Conservation (phyloP, 1,140 invertebrate genomes). For the Ladona fulva region DNA sequence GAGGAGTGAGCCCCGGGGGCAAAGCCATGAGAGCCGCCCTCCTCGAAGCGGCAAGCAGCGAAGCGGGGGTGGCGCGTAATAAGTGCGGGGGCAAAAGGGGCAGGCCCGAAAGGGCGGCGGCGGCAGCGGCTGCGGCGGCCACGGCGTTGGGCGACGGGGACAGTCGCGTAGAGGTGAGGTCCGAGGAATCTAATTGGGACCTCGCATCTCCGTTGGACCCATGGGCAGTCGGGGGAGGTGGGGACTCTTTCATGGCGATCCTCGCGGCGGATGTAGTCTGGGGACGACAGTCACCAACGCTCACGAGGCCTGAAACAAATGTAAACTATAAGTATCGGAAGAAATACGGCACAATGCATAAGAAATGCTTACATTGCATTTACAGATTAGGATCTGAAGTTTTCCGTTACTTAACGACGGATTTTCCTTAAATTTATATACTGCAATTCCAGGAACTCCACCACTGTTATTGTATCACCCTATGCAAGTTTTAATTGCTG, state of each 20-base stretch:
- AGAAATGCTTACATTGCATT: too few species aligned
- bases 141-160: not conserved
- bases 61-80: not conserved
- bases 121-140: conserved; percentile 33
- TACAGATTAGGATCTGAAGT: too few species aligned
- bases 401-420: too few species aligned
- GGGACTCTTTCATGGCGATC: not conserved
- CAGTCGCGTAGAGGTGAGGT: not conserved
- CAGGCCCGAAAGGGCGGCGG: conserved; percentile 35
- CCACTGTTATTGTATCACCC: too few species aligned
- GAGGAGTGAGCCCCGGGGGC: conserved; percentile 42
- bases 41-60: conserved; percentile 6
- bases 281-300: not conserved
- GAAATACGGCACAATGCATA: too few species aligned
- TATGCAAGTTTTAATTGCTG: too few species aligned
- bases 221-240: not conserved
- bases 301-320: not conserved
- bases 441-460: too few species aligned
- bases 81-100: conserved; percentile 29
- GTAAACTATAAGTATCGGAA: too few species aligned
- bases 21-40: conserved; percentile 24
- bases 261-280: not conserved
- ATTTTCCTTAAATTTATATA: too few species aligned
- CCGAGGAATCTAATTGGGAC: not conserved
- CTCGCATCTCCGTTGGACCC: not conserved